These are phyloP conservation scores for Rhizomys pruinosus DNA, from an alignment of 2,113 vertebrate genomes.

Conservation along the genomic window DNA sequence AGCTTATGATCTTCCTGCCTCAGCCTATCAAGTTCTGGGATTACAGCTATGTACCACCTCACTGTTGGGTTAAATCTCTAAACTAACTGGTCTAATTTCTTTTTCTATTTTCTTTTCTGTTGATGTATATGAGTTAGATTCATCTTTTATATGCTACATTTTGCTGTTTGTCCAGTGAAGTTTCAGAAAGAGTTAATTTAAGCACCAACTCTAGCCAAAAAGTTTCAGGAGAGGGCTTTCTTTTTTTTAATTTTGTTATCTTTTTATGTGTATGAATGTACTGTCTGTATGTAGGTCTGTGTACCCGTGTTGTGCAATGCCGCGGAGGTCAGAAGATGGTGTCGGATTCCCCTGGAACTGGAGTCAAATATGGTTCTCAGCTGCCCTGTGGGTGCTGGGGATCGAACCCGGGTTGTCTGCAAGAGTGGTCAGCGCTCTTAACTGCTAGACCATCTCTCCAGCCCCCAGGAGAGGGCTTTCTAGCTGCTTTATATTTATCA, in stretches of 20 bases:
- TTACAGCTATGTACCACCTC: not conserved
- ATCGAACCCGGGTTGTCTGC: no score
- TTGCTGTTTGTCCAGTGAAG: not conserved
- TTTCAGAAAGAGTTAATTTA: constrained; percentile 36
- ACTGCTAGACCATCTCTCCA: no score
- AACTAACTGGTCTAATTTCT: not conserved
- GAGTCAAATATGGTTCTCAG: no score
- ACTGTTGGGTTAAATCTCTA: not conserved
- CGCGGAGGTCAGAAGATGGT: no score
- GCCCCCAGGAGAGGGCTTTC: constrained; percentile 28
- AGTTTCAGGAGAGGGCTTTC: constrained; percentile 6
- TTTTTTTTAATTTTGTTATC: no score
- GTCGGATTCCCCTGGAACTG: no score
- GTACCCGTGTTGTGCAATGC: no score
- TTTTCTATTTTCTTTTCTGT: not conserved
- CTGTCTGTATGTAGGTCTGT: no score
- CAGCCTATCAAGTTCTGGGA: not conserved
- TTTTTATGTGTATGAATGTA: no score
- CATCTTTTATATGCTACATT: not conserved
- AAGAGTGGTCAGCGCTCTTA: no score
- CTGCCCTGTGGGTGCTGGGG: no score
- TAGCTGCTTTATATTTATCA: constrained; percentile 34
- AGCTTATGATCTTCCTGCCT: not conserved
- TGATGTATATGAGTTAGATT: not conserved
- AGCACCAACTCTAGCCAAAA: not conserved